A percentile compares a stretch with the other conserved stretches of the same genome.
phyloP scores from a whole-genome alignment of 2,113 vertebrate genomes.

The Oophaga pumilio region DNA sequence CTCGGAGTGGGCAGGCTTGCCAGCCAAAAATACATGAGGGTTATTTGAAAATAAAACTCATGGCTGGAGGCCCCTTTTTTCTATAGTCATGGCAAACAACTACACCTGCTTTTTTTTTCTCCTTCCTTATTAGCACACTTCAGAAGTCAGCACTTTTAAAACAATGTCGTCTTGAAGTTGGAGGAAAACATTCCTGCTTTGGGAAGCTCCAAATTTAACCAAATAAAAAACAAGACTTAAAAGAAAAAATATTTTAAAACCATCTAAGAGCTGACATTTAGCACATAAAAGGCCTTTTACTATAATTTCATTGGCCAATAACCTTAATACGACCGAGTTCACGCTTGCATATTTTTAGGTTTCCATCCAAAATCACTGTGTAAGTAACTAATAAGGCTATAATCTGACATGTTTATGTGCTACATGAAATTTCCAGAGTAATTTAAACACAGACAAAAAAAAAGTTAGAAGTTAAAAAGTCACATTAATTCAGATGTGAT shows the following conservation, averaged over 20 bases:
- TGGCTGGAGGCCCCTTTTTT: background rate
- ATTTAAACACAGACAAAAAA: too few species aligned
- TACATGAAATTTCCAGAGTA: background rate
- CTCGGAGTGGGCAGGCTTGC: slow-evolving; percentile 7
- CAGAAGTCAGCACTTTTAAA: slow-evolving; percentile 13
- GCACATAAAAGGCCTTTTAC: slow-evolving; percentile 30
- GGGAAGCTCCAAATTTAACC: slow-evolving; percentile 38
- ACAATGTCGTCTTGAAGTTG: background rate
- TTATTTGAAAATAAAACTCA: slow-evolving; percentile 16
- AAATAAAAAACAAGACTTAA: slow-evolving; percentile 26
- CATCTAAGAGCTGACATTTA: slow-evolving; percentile 5
- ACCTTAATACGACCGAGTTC: background rate
- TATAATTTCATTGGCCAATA: slow-evolving; percentile 36
- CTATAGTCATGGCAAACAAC: background rate
- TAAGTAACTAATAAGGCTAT: background rate
- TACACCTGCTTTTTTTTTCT: background rate
- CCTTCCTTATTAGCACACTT: background rate
- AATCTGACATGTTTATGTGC: background rate
- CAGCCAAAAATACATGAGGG: background rate
- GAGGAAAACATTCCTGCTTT: slow-evolving; percentile 36
- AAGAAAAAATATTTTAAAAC: slow-evolving; percentile 45
- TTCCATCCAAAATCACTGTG: background rate
- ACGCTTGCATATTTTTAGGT: background rate
- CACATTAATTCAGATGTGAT: background rate
- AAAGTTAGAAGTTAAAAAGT: too few species aligned